phyloP scores from a whole-genome alignment of 2,797 vertebrate species.

The Parotocinclus haroldoi region DNA sequence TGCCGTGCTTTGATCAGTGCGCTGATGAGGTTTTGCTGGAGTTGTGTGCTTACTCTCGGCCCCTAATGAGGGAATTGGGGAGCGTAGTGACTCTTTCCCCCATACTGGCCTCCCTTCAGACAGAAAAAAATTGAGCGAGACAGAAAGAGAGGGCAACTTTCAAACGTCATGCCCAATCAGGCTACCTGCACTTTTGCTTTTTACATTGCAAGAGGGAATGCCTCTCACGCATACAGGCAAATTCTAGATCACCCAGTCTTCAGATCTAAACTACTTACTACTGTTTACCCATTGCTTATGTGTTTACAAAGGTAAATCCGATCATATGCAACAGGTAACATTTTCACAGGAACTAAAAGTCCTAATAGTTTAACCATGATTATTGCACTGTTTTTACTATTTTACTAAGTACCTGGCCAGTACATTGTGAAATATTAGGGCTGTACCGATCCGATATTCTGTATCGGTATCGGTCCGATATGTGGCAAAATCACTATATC shows the following conservation, averaged over 20 bases:
- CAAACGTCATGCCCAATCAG: slow-evolving; percentile 86
- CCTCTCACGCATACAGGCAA: slow-evolving; percentile 10
- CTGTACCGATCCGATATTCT: too few species aligned
- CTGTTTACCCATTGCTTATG: too few species aligned
- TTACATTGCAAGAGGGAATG: slow-evolving; percentile 69
- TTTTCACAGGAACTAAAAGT: too few species aligned
- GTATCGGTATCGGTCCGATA: too few species aligned
- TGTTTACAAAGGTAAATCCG: too few species aligned
- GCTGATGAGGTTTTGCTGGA: slow-evolving; percentile 81
- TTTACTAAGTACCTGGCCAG: too few species aligned
- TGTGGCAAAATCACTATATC: too few species aligned
- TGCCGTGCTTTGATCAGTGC: slow-evolving; percentile 84
- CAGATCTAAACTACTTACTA: too few species aligned
- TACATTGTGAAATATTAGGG: too few species aligned
- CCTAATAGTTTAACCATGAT: too few species aligned
- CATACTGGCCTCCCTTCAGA: slow-evolving; percentile 79
- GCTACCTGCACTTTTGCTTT: slow-evolving; percentile 80
- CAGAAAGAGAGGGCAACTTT: slow-evolving; percentile 68
- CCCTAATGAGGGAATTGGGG: slow-evolving; percentile 96
- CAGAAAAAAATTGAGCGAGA: slow-evolving; percentile 49
- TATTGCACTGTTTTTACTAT: too few species aligned
- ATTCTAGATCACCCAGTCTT: background rate
- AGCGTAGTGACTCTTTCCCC: slow-evolving; percentile 76
- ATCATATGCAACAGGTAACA: too few species aligned
- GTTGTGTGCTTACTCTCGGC: slow-evolving; percentile 80